Conservation (phyloP, 2,797 vertebrate species). For the Antennarius maculatus region DNA sequence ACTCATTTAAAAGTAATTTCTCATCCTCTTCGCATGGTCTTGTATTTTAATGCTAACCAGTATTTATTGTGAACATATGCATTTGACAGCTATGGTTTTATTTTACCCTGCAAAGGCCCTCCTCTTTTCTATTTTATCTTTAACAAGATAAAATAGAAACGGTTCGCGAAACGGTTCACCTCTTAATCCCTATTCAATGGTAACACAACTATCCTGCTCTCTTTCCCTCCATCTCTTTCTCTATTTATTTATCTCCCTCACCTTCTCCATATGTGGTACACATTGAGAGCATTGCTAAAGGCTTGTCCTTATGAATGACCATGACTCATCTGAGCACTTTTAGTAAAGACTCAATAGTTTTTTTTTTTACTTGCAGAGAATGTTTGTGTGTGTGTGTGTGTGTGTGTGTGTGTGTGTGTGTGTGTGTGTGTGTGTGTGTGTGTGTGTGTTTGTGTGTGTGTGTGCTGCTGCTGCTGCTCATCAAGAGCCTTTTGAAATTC, state of each 20-base stretch:
- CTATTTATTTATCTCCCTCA: constrained; percentile 38
- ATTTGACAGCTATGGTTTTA: constrained; percentile 51
- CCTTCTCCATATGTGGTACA: constrained; percentile 49
- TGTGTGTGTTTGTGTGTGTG: too few relatives aligned
- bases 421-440: constrained; percentile 33
- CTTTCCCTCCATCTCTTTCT: constrained; percentile 10
- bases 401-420: constrained; percentile 35
- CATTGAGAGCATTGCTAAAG: constrained; percentile 67
- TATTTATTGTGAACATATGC: constrained; percentile 33
- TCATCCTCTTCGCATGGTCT: background rate
- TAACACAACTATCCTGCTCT: background rate
- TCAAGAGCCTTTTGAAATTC: constrained; percentile 49
- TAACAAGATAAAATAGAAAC: too few relatives aligned
- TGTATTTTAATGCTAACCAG: constrained; percentile 31
- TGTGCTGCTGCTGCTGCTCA: constrained; percentile 14
- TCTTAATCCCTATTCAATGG: constrained; percentile 23
- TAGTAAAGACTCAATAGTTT: constrained; percentile 51
- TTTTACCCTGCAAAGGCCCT: constrained; percentile 39
- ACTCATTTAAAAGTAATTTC: too few relatives aligned
- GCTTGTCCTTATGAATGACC: constrained; percentile 69
- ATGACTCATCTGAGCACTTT: constrained; percentile 63
- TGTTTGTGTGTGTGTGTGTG: constrained; percentile 33
- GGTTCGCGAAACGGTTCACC: constrained; percentile 29
- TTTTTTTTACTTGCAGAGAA: constrained; percentile 40
- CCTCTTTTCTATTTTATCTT: constrained; percentile 55